A percentile compares a stretch with the other conserved stretches of the same genome.
phyloP scores from a whole-genome alignment of 2,113 vertebrate genomes.

The Neoarius graeffei region DNA sequence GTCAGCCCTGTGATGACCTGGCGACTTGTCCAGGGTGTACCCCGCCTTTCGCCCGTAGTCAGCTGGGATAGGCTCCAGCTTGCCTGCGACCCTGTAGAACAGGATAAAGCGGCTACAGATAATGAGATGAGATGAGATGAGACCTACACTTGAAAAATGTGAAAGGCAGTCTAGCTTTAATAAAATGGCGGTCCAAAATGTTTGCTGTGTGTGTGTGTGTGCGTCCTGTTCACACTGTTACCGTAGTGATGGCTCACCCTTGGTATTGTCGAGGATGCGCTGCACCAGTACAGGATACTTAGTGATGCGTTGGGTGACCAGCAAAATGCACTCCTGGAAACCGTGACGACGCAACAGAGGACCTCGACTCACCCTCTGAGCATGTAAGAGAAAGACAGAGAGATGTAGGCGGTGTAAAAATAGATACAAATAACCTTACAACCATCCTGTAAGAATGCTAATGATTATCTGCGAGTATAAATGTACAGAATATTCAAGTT shows the following conservation, averaged over 20 bases:
- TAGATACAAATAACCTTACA: neutral
- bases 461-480: neutral
- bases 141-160: too few species aligned
- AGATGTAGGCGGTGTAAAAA: neutral
- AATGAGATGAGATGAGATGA: too few species aligned
- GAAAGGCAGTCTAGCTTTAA: neutral
- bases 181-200: neutral
- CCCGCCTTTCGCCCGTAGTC: too few species aligned
- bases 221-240: neutral
- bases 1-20: too few species aligned
- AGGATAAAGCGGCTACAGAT: too few species aligned
- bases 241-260: slow-evolving; percentile 69
- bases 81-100: too few species aligned
- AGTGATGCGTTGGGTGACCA: slow-evolving; percentile 92
- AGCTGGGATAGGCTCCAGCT: too few species aligned
- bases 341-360: slow-evolving; percentile 85
- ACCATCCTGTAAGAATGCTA: neutral
- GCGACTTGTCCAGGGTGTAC: too few species aligned
- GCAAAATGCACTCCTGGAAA: slow-evolving; percentile 88
- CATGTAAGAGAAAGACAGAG: slow-evolving; percentile 16
- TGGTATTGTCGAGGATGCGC: slow-evolving; percentile 87
- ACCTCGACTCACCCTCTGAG: slow-evolving; percentile 79
- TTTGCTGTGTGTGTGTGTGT: neutral
- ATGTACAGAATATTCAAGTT: too few species aligned
- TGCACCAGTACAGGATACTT: slow-evolving; percentile 91